These are phyloP conservation scores for Eumaeus atala DNA, from an alignment of 1,140 invertebrate species.

Conservation along the genomic window DNA sequence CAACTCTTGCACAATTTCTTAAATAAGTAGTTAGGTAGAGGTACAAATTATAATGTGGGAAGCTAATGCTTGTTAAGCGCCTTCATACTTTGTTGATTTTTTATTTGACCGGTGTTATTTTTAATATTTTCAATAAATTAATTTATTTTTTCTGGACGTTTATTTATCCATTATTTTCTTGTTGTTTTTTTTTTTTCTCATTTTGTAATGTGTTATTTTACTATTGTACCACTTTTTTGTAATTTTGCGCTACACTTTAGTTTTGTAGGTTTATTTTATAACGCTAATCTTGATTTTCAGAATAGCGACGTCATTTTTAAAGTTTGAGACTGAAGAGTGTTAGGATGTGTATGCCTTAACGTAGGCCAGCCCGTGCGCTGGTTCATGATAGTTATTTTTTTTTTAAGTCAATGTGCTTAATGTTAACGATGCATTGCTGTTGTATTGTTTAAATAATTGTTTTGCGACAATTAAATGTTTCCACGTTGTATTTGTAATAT, in stretches of 20 bases:
- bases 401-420: constrained; percentile 63
- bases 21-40: constrained; percentile 62
- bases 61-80: constrained; percentile 20
- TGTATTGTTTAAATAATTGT: constrained; percentile 65
- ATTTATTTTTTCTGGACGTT: background rate
- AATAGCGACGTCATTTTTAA: constrained; percentile 18
- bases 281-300: constrained; percentile 4
- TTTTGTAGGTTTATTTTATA: background rate
- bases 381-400: constrained; percentile 45
- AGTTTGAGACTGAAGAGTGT: constrained; percentile 43
- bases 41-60: constrained; percentile 50
- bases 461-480: constrained; percentile 63
- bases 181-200: background rate
- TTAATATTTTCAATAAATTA: too few relatives aligned
- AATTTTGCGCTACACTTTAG: background rate
- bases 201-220: background rate
- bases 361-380: background rate
- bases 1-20: constrained; percentile 63
- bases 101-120: constrained; percentile 2
- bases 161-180: background rate
- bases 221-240: background rate
- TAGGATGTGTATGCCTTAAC: constrained; percentile 22
- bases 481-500: constrained; percentile 71
- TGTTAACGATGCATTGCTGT: constrained; percentile 45
- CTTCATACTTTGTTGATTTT: background rate